phyloP scores from a whole-genome alignment of 1,140 invertebrate genomes.

The Hetaerina americana region DNA sequence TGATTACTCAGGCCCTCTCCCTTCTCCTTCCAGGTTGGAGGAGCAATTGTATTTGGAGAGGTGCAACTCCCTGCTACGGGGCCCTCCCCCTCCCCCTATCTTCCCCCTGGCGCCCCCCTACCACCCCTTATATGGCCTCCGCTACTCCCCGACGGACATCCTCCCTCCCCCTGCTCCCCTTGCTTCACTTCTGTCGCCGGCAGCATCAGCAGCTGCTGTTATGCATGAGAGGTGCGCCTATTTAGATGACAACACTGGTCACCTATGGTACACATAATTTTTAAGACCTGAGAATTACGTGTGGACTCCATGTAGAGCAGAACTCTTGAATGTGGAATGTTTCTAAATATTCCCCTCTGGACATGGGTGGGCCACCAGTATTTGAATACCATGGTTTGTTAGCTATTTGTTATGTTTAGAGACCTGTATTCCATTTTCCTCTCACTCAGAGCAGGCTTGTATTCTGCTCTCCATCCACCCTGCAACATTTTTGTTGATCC shows the following conservation, averaged over 20 bases:
- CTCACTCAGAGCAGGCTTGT: no score
- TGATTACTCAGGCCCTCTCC: neutral
- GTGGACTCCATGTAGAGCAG: neutral
- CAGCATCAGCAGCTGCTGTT: constrained; percentile 26
- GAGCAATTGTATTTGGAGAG: constrained; percentile 66
- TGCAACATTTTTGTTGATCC: no score
- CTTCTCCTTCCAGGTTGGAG: constrained; percentile 37
- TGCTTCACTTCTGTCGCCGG: constrained; percentile 1
- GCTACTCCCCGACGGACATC: constrained; percentile 37
- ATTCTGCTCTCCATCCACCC: no score
- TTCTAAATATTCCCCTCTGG: neutral
- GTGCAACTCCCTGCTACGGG: constrained; percentile 28
- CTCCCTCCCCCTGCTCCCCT: constrained; percentile 20
- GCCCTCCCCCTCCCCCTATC: constrained; percentile 47
- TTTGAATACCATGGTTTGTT: no score
- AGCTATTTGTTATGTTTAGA: no score
- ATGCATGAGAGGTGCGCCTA: constrained; percentile 42
- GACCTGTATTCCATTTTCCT: no score
- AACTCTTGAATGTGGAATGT: neutral
- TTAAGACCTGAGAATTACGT: neutral
- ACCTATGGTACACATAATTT: neutral
- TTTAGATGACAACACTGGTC: neutral
- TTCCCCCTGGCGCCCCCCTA: constrained; percentile 35
- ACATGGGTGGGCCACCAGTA: neutral
- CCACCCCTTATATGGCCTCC: constrained; percentile 38